These are phyloP conservation scores for Anas platyrhynchos DNA, from an alignment of 2,113 vertebrate species.

Conservation along the genomic window DNA sequence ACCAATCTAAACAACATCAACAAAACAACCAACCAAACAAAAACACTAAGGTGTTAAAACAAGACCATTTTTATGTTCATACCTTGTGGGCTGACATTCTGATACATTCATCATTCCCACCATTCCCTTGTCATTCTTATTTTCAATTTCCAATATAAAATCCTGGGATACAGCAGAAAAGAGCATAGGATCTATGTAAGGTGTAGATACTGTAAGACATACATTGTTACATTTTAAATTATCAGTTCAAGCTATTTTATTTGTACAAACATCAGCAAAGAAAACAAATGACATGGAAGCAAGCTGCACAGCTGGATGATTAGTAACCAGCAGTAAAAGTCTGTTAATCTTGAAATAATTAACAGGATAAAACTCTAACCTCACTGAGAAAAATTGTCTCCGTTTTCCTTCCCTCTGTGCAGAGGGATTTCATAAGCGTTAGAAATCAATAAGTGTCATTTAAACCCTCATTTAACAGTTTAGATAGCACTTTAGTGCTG, in stretches of 20 bases:
- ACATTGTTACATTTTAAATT: background rate
- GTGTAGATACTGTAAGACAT: background rate
- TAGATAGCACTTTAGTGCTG: background rate
- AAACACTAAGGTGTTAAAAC: fast-evolving
- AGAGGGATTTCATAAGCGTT: background rate
- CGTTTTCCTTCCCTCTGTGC: background rate
- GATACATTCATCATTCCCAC: background rate
- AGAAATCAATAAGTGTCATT: background rate
- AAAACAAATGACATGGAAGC: background rate
- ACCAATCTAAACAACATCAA: background rate
- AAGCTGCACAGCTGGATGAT: background rate
- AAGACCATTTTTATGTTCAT: fast-evolving
- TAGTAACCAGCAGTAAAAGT: background rate
- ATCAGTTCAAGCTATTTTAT: background rate
- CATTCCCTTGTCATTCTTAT: background rate
- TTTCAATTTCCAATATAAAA: background rate
- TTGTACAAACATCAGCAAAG: background rate
- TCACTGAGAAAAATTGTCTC: constrained; percentile 3
- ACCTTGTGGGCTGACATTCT: background rate
- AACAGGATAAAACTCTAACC: constrained; percentile 9
- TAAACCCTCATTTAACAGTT: constrained; percentile 16
- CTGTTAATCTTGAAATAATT: constrained; percentile 43
- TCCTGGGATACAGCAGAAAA: background rate
- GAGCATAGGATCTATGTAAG: background rate
- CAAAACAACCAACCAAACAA: background rate